phyloP scores from a whole-genome alignment of 2,888 invertebrate genomes.

The Mythimna albipuncta region DNA sequence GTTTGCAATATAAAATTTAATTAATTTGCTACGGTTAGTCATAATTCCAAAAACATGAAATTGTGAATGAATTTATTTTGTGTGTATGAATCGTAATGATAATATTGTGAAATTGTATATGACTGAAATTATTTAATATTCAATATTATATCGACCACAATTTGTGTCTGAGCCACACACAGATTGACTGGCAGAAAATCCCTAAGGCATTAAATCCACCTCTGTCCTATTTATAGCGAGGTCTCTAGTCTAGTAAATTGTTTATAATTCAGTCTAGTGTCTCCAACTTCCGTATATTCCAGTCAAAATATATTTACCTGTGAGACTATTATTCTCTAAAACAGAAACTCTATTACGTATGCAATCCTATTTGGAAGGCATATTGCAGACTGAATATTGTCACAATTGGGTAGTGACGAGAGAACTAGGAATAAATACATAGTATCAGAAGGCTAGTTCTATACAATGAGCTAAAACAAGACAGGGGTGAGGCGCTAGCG shows the following conservation, averaged over 20 bases:
- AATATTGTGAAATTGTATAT: too few species aligned
- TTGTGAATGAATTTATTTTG: too few species aligned
- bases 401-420: constrained; percentile 47
- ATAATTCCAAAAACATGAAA: too few species aligned
- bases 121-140: too few species aligned
- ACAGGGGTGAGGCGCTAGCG: neutral
- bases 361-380: constrained; percentile 49
- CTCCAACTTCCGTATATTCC: constrained; percentile 7
- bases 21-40: too few species aligned
- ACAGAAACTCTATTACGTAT: constrained; percentile 40
- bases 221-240: neutral
- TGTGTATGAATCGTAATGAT: too few species aligned
- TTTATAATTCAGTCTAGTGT: neutral
- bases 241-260: neutral
- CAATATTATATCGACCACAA: too few species aligned
- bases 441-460: neutral
- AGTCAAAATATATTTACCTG: constrained; percentile 21
- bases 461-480: neutral
- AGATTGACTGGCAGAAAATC: too few species aligned
- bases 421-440: neutral
- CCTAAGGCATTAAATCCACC: too few species aligned
- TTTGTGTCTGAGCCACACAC: too few species aligned
- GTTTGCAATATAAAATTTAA: neutral
- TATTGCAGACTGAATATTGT: constrained; percentile 56
- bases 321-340: constrained; percentile 11